phyloP scores from a whole-genome alignment of 2,888 invertebrate genomes.

The Agriotes lineatus region DNA sequence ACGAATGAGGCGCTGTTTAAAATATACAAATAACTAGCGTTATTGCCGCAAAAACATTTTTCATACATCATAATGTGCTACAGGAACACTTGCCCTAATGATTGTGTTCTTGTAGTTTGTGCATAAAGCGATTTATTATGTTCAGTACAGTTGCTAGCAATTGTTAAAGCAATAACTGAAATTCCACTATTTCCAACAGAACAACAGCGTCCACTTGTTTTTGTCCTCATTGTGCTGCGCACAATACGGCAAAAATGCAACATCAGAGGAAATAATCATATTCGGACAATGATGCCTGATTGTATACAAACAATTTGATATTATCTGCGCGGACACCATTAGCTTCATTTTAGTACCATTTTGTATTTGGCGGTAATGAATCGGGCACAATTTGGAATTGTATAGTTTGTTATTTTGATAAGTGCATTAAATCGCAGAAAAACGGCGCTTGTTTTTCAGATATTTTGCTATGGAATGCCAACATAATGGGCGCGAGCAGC shows the following conservation, averaged over 20 bases:
- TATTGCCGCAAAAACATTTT: too few relatives aligned
- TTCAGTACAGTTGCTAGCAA: too few relatives aligned
- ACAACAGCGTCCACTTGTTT: too few relatives aligned
- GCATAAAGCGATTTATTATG: too few relatives aligned
- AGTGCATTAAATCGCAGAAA: not conserved
- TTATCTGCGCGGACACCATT: conserved; percentile 59
- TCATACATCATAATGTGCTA: too few relatives aligned
- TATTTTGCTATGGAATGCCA: not conserved
- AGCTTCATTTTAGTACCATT: conserved; percentile 56
- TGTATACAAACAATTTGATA: conserved; percentile 54
- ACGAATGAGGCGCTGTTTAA: too few relatives aligned
- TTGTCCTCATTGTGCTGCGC: not conserved
- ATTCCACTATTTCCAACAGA: too few relatives aligned
- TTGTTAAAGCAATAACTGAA: too few relatives aligned
- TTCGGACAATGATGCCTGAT: conserved; percentile 46
- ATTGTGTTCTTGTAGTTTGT: too few relatives aligned
- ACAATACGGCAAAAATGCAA: conserved; percentile 43
- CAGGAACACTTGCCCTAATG: too few relatives aligned
- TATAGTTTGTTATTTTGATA: conserved; percentile 12
- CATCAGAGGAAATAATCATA: conserved; percentile 46
- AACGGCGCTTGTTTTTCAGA: not conserved
- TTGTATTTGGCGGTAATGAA: conserved; percentile 50
- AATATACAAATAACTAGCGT: too few relatives aligned
- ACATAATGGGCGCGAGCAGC: too few relatives aligned
- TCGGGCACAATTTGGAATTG: conserved; percentile 42